Base-by-base conservation (phyloP, 2,888 invertebrate genomes). In the Lydus trimaculatus region DNA sequence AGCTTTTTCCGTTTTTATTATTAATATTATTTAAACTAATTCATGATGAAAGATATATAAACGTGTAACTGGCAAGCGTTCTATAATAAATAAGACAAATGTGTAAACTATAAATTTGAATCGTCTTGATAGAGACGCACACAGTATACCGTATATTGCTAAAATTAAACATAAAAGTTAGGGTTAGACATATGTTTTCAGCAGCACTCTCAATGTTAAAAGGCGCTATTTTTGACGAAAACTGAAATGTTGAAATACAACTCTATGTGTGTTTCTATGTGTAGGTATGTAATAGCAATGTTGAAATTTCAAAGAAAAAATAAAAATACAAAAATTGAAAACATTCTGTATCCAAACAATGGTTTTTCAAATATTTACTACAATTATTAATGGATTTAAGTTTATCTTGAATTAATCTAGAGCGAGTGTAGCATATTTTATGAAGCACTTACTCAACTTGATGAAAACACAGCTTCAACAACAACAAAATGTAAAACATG, bases 1-100 rank as follows among this genome's bases (percentile, higher is more conserved):
- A 75, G 72, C n/a, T n/a, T n/a, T n/a, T n/a, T n/a, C n/a, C n/a
- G n/a, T 76, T 78, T 23, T 23, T 52, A 3, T 20, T 20, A 23
- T 48, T 48, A 20, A 20, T n/a, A n/a, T n/a, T n/a, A n/a, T 48
- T 71, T 73, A 75, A 78, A 81, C 81, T 82, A 82, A 81, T 83
- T 81, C 83, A 79, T 75, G 82, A 77, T 75, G 82, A 83, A 75
- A 79, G 82, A 82, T 79, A 80, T 81, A 81, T 78, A 78, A 76
- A 78, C 74, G 78, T 75, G 78, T 66, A 71, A 67, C 69, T 70
- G 72, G 75, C 74, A 68, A 77, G 70, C 72, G 75, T 72, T 70
- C 72, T 69, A 74, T 71, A 78, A 74, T 80, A 79, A 80, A 80
- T 78, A 79, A 80, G 76, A 77, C 76, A 73, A 78, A 78, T 75